These are phyloP conservation scores for Crambe crambe DNA, from an alignment of 37 sponge, comb jelly and placozoan genomes.

Conservation along the genomic window DNA sequence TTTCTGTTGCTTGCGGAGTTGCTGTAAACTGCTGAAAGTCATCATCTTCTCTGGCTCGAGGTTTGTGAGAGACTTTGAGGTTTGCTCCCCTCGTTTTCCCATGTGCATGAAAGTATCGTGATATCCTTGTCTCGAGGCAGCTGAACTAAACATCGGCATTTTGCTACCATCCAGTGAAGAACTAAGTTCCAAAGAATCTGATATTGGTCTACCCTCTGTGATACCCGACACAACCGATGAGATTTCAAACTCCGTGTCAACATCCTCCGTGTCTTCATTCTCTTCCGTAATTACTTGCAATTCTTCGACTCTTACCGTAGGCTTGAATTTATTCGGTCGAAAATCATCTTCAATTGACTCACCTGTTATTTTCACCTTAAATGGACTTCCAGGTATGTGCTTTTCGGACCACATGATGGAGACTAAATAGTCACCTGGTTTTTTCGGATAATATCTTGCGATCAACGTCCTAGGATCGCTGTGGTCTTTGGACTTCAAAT, in stretches of 20 bases:
- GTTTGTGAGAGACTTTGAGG: neutral
- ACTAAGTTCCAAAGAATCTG: neutral
- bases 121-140: constrained; percentile 3
- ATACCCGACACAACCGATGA: too few species aligned
- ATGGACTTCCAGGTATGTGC: constrained; percentile 78
- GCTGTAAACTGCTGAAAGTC: constrained; percentile 8
- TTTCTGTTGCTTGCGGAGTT: neutral
- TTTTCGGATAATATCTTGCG: constrained; percentile 72
- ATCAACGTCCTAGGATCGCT: constrained; percentile 61
- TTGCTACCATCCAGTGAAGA: neutral
- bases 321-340: neutral
- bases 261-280: constrained; percentile 11
- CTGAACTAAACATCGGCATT: neutral
- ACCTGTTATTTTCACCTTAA: constrained; percentile 33
- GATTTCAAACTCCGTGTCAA: too few species aligned
- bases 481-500: constrained; percentile 58
- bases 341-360: neutral
- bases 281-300: neutral
- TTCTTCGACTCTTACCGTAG: neutral
- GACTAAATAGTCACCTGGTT: constrained; percentile 84
- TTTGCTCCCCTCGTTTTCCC: neutral
- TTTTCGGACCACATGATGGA: constrained; percentile 81
- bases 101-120: constrained; percentile 5
- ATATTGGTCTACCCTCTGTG: neutral
- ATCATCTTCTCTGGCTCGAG: constrained; percentile 8